phyloP scores from a whole-genome alignment of 2,888 invertebrate species.

The Andrena haemorrhoa region DNA sequence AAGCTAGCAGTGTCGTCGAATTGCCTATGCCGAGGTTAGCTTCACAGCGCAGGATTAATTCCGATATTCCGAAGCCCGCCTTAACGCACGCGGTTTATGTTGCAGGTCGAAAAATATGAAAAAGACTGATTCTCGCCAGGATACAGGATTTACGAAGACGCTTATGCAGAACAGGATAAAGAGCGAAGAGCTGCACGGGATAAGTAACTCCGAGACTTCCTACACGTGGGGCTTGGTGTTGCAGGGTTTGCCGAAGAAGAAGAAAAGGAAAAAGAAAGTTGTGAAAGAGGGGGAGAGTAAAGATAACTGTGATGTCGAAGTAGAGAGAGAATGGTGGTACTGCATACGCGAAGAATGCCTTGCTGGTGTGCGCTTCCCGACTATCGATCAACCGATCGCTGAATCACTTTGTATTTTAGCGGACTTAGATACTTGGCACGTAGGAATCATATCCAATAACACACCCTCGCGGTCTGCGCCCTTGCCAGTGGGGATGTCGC shows the following conservation, averaged over 20 bases:
- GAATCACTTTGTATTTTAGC: constrained; percentile 94
- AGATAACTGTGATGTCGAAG: constrained; percentile 43
- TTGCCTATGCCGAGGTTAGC: constrained; percentile 87
- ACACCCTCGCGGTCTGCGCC: constrained; percentile 80
- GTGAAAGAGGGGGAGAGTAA: constrained; percentile 27
- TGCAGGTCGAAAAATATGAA: constrained; percentile 75
- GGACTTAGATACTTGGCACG: constrained; percentile 92
- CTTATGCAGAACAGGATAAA: constrained; percentile 70
- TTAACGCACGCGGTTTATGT: constrained; percentile 19
- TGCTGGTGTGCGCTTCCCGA: constrained; percentile 79
- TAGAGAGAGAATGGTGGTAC: constrained; percentile 76
- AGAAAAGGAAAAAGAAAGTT: constrained; percentile 65
- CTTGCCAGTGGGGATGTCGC: constrained; percentile 90
- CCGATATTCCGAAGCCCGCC: too few species aligned
- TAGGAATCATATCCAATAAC: constrained; percentile 81
- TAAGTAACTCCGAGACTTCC: constrained; percentile 56
- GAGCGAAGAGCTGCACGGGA: constrained; percentile 25
- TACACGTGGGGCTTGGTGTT: constrained; percentile 87
- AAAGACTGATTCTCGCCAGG: constrained; percentile 64
- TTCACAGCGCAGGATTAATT: constrained; percentile 1
- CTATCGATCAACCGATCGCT: constrained; percentile 89
- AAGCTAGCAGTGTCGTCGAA: constrained; percentile 85
- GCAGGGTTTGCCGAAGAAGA: constrained; percentile 86
- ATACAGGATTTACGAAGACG: constrained; percentile 79
- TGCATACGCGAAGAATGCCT: constrained; percentile 80